Conservation (phyloP, 2,113 vertebrate species). For the Nibea coibor region DNA sequence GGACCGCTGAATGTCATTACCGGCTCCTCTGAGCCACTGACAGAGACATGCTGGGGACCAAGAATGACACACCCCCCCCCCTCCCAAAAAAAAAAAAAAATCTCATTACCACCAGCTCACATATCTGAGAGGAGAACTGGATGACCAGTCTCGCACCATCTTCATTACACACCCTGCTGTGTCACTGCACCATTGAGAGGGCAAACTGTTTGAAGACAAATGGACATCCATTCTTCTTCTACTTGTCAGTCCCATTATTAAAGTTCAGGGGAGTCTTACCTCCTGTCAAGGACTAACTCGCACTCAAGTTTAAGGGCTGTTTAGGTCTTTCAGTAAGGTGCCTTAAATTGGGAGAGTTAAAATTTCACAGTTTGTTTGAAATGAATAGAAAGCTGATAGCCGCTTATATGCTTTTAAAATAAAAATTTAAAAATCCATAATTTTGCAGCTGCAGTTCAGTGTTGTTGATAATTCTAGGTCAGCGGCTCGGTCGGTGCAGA, state of each 20-base stretch:
- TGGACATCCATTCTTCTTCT: constrained; percentile 63
- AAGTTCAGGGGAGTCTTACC: constrained; percentile 53
- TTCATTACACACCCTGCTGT: constrained; percentile 71
- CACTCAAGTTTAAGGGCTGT: constrained; percentile 2
- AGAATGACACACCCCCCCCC: constrained; percentile 44
- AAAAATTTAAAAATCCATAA: not conserved
- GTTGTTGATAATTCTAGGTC: constrained; percentile 33
- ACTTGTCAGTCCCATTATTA: constrained; percentile 60
- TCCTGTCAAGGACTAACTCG: constrained; percentile 35
- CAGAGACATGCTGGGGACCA: constrained; percentile 66
- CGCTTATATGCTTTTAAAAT: not conserved
- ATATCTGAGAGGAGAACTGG: constrained; percentile 51
- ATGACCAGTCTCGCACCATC: constrained; percentile 64
- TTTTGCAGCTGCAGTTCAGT: not conserved
- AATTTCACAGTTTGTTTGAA: not conserved
- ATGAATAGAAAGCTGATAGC: not conserved
- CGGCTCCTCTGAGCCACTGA: constrained; percentile 52
- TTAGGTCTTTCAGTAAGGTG: not conserved
- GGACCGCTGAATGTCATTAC: constrained; percentile 71
- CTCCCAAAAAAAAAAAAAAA: constrained; percentile 36
- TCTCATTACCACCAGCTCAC: constrained; percentile 72
- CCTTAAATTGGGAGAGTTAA: too few species aligned
- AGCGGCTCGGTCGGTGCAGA: not conserved
- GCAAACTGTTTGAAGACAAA: constrained; percentile 64
- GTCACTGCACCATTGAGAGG: constrained; percentile 40